Conservation (phyloP, 2,113 vertebrate genomes). For the Prionailurus bengalensis region DNA sequence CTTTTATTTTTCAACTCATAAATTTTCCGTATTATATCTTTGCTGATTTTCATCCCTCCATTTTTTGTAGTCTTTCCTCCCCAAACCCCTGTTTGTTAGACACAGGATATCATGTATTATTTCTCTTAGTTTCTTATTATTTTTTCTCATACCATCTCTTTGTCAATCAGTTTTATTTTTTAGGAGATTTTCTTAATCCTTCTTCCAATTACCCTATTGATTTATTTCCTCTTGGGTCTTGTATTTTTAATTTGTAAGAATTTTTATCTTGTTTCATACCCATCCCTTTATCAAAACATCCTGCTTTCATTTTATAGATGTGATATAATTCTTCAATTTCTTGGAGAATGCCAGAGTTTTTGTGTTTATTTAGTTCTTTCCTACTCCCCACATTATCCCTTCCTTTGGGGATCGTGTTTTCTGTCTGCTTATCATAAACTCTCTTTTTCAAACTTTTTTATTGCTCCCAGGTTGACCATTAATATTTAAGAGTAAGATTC, state of each 20-base stretch:
- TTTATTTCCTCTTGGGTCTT: not conserved
- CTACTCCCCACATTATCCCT: not conserved
- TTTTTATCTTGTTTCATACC: not conserved
- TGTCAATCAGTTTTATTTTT: not conserved
- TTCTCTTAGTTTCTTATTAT: not conserved
- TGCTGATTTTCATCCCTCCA: not conserved
- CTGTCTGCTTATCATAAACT: not conserved
- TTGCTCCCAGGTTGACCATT: not conserved
- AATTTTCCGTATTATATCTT: not conserved
- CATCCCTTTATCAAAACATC: not conserved
- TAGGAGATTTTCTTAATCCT: not conserved
- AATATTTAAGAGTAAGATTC: not conserved
- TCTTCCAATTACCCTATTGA: not conserved
- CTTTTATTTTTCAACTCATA: not conserved
- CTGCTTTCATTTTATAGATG: not conserved
- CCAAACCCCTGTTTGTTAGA: not conserved
- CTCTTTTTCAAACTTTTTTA: not conserved
- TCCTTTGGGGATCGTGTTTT: not conserved
- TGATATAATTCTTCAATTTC: not conserved
- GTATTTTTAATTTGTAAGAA: slow-evolving; percentile 20
- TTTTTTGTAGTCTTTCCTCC: not conserved
- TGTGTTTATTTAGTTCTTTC: not conserved
- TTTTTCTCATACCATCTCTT: not conserved
- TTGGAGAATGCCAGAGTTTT: not conserved
- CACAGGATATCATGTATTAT: not conserved